These are phyloP conservation scores for Archilochus colubris DNA, from an alignment of 2,113 vertebrate genomes.

Conservation along the genomic window DNA sequence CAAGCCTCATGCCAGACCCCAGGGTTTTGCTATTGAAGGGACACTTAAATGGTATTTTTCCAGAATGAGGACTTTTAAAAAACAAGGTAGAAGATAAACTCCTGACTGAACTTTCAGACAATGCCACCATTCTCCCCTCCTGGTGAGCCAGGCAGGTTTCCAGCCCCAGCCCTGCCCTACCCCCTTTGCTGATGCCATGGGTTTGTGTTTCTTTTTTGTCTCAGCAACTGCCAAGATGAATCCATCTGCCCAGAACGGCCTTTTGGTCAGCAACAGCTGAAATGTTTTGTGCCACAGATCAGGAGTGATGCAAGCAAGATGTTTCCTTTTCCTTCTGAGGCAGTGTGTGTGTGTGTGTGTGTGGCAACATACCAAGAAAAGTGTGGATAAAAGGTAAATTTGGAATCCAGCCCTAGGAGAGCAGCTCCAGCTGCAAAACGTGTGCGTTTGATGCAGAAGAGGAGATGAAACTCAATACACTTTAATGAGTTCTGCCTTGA, in stretches of 20 bases:
- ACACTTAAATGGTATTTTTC: neutral
- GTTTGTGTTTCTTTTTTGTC: neutral
- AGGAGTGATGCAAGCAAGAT: neutral
- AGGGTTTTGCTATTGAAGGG: neutral
- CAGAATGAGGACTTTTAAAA: neutral
- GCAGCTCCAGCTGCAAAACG: neutral
- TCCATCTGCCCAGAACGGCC: neutral
- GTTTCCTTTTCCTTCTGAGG: neutral
- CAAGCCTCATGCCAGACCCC: neutral
- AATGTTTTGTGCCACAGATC: neutral
- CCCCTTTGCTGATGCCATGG: neutral
- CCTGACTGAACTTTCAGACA: neutral
- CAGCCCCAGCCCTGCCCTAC: neutral
- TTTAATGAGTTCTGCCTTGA: neutral
- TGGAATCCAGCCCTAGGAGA: neutral
- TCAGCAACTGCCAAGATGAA: neutral
- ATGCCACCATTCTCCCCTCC: neutral
- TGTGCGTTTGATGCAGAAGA: neutral
- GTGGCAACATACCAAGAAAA: neutral
- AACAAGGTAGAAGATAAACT: neutral
- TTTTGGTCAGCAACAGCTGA: neutral
- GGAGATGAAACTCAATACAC: neutral
- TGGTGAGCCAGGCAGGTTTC: fast-evolving
- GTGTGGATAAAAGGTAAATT: neutral
- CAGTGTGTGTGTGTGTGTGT: too few species aligned